These are phyloP conservation scores for Cheilosia urbana DNA, from an alignment of 2,888 invertebrate species.

Conservation along the genomic window DNA sequence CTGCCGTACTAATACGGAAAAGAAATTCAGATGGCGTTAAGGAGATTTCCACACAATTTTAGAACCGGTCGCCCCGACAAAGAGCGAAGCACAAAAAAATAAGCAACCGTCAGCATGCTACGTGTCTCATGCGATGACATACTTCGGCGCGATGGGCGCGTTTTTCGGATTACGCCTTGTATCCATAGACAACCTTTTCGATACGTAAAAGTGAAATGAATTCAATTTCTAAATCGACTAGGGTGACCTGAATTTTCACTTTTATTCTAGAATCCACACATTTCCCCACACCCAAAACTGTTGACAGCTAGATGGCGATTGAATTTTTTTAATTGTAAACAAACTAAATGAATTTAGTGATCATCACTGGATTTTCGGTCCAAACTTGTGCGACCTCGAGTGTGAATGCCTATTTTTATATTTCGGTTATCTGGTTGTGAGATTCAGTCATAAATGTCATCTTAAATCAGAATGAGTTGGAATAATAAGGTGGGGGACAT, in stretches of 20 bases:
- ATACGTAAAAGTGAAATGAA: constrained; percentile 9
- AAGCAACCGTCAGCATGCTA: constrained; percentile 23
- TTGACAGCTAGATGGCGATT: constrained; percentile 20
- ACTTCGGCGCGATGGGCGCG: constrained; percentile 12
- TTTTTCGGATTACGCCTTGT: constrained; percentile 3
- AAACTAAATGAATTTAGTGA: constrained; percentile 16
- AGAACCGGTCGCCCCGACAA: constrained; percentile 24
- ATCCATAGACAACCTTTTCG: constrained; percentile 5
- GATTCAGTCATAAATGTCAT: constrained; percentile 45
- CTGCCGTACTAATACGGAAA: neutral
- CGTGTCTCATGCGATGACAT: constrained; percentile 24
- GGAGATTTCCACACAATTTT: neutral
- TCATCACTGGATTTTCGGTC: neutral
- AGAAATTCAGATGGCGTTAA: neutral
- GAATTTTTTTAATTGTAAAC: constrained; percentile 37
- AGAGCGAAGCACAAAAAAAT: neutral
- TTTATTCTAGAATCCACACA: constrained; percentile 11
- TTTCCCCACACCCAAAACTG: constrained; percentile 7
- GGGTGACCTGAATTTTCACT: constrained; percentile 45
- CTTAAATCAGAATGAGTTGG: constrained; percentile 33
- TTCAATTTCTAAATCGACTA: constrained; percentile 48
- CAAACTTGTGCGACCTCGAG: constrained; percentile 40
- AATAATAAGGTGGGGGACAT: neutral
- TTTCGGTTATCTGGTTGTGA: neutral
- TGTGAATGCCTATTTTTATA: constrained; percentile 8